phyloP scores from a whole-genome alignment of 1,140 invertebrate genomes.

The Luehdorfia chinensis region DNA sequence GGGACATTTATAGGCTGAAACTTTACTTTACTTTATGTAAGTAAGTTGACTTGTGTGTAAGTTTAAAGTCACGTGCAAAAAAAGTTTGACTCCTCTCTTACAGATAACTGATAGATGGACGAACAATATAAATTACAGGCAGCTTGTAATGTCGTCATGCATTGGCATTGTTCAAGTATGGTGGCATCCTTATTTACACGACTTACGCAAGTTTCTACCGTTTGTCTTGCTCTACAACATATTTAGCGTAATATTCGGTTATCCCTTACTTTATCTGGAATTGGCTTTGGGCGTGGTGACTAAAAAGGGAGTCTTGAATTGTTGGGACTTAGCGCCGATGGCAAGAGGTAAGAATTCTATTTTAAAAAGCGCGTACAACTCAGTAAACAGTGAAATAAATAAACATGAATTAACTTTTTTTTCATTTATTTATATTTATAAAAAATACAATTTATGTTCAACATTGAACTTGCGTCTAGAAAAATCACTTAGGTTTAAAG shows the following conservation, averaged over 20 bases:
- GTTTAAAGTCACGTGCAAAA: no score
- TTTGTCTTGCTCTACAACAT: constrained; percentile 60
- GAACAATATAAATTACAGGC: constrained; percentile 62
- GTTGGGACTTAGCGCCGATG: constrained; percentile 60
- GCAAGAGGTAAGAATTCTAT: constrained; percentile 49
- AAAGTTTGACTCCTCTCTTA: no score
- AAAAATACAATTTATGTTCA: no score
- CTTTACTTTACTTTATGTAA: no score
- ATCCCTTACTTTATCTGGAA: constrained; percentile 60
- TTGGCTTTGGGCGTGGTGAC: constrained; percentile 56
- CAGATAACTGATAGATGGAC: constrained; percentile 57
- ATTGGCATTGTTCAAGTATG: constrained; percentile 60
- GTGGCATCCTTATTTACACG: constrained; percentile 64
- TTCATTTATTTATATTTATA: no score
- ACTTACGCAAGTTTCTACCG: constrained; percentile 44
- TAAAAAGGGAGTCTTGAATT: constrained; percentile 54
- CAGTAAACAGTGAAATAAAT: no score
- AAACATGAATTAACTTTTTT: no score
- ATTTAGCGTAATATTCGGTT: constrained; percentile 53
- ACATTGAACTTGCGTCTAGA: no score
- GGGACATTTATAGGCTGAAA: no score
- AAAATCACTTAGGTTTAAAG: no score
- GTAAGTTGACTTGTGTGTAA: no score
- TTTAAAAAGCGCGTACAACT: no score
- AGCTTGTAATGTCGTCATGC: constrained; percentile 57